Conservation (phyloP, 2,888 invertebrate species). For the Lamellibrachia satsuma region DNA sequence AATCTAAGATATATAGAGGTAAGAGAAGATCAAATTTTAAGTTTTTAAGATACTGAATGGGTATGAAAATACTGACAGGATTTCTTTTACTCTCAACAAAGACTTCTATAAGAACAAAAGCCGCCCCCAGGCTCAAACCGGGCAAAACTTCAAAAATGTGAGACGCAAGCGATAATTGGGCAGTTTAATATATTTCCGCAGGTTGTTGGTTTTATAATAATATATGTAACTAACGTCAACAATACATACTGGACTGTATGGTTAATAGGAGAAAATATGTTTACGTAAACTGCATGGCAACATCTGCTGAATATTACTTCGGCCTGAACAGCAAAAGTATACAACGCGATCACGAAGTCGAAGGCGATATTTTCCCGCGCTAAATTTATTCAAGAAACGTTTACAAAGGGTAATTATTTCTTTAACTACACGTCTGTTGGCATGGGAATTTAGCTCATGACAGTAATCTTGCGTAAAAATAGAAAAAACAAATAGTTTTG, state of each 20-base stretch:
- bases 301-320: conserved; percentile 8
- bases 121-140: neutral
- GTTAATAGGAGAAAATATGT: neutral
- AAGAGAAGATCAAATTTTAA: no score
- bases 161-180: neutral
- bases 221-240: neutral
- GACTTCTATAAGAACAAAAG: no score
- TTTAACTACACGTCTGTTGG: neutral
- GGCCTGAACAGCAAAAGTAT: neutral
- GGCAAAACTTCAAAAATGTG: neutral
- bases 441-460: neutral
- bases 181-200: neutral
- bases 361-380: neutral
- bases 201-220: neutral
- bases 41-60: no score
- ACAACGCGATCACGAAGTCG: neutral
- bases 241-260: neutral
- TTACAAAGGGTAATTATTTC: neutral
- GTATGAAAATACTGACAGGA: no score
- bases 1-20: no score
- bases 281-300: neutral
- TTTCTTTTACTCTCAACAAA: no score
- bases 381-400: neutral
- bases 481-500: neutral
- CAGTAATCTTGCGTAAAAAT: neutral